Conservation (phyloP, 2,888 invertebrate genomes). For the Taphrorychus bicolor region DNA sequence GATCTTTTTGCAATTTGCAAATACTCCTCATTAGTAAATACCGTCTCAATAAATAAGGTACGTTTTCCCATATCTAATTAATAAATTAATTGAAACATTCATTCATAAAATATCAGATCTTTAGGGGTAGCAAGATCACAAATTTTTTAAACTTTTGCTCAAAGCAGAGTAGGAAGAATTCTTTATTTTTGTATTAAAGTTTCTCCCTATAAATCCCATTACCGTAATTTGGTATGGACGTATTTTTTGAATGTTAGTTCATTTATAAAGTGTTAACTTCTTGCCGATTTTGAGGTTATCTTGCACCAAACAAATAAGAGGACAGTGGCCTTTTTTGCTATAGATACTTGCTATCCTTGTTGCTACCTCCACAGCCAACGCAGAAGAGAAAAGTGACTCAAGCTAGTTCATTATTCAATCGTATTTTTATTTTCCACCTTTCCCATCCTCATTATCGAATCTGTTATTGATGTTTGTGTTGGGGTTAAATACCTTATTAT, state of each 20-base stretch:
- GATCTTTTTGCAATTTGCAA: constrained; percentile 57
- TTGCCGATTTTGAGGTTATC: constrained; percentile 1
- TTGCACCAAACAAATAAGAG: not conserved
- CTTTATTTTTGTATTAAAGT: not conserved
- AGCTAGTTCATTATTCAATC: too few relatives aligned
- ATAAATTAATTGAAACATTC: not conserved
- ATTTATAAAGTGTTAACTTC: too few relatives aligned
- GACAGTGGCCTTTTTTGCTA: not conserved
- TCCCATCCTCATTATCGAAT: too few relatives aligned
- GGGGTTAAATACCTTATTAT: too few relatives aligned
- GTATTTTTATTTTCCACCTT: too few relatives aligned
- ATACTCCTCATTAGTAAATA: constrained; percentile 52
- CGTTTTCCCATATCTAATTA: too few relatives aligned
- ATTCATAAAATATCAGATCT: not conserved
- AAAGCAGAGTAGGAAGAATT: not conserved
- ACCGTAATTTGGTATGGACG: not conserved
- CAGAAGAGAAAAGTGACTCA: too few relatives aligned
- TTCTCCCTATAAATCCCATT: not conserved
- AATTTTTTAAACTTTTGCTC: not conserved
- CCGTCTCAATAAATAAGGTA: constrained; percentile 56
- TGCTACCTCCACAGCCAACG: too few relatives aligned
- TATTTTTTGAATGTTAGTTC: too few relatives aligned
- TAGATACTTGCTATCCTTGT: too few relatives aligned
- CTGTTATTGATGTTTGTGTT: too few relatives aligned
- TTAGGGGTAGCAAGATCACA: not conserved